phyloP scores from a whole-genome alignment of 2,113 vertebrate species.

The Hypomesus transpacificus region DNA sequence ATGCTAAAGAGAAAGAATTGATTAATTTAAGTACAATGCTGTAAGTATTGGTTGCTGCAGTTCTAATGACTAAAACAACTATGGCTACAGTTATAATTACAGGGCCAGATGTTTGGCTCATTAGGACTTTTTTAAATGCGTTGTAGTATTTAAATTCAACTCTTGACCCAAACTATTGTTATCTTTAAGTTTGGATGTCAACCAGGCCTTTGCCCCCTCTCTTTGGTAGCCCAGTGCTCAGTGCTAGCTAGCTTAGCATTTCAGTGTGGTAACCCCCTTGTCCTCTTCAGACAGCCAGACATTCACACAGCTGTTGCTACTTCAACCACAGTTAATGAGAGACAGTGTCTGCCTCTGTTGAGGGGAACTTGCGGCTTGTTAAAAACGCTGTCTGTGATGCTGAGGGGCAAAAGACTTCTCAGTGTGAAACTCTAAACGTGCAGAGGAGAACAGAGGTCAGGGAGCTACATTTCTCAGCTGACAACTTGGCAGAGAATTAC shows the following conservation, averaged over 20 bases:
- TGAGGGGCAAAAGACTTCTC: constrained; percentile 30
- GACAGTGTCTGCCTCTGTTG: constrained; percentile 35
- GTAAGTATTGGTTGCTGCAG: no score
- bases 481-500: constrained; percentile 32
- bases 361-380: constrained; percentile 44
- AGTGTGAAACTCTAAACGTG: constrained; percentile 34
- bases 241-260: constrained; percentile 13
- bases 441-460: constrained; percentile 37
- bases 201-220: neutral
- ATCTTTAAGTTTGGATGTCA: no score
- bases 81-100: no score
- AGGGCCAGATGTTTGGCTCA: no score
- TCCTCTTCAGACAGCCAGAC: constrained; percentile 32
- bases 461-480: constrained; percentile 26
- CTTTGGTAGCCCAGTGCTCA: neutral
- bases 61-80: no score
- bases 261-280: constrained; percentile 23
- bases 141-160: no score
- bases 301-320: constrained; percentile 48
- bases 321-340: constrained; percentile 55
- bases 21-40: no score
- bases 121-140: no score
- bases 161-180: no score
- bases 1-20: no score
- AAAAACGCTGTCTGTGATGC: constrained; percentile 33